Conservation (phyloP, 2,113 vertebrate genomes). For the Oreamnos americanus region DNA sequence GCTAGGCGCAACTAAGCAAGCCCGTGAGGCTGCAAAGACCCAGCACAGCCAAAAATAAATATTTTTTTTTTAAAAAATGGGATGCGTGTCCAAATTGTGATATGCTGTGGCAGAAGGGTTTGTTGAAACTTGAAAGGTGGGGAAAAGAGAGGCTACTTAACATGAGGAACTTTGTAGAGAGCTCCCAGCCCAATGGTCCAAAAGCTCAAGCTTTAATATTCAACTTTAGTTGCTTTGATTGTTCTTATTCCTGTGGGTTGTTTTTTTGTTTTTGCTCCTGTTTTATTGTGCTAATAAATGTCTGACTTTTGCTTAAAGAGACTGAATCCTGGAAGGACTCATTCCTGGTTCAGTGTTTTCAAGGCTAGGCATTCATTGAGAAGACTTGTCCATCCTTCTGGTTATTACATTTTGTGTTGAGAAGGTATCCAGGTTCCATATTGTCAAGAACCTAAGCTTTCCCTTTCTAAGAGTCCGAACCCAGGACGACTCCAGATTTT, state of each 20-base stretch:
- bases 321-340: background rate
- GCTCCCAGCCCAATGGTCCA: accelerated
- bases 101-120: background rate
- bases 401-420: background rate
- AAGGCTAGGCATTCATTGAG: background rate
- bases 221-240: background rate
- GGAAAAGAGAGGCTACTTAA: background rate
- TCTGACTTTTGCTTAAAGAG: background rate
- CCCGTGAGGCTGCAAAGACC: background rate
- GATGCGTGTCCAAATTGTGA: no score
- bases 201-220: no score
- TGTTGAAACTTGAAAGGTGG: background rate
- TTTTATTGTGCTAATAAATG: background rate
- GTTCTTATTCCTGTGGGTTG: background rate
- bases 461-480: background rate
- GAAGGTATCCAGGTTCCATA: accelerated
- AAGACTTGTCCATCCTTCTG: background rate
- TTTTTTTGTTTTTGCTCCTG: background rate
- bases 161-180: no score
- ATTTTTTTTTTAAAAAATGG: background rate
- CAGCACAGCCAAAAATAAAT: background rate
- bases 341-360: background rate
- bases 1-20: background rate
- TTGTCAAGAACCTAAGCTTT: background rate
- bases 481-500: background rate